These are phyloP conservation scores for Eugnorisma glareosa DNA, from an alignment of 2,888 invertebrate species.

Conservation along the genomic window DNA sequence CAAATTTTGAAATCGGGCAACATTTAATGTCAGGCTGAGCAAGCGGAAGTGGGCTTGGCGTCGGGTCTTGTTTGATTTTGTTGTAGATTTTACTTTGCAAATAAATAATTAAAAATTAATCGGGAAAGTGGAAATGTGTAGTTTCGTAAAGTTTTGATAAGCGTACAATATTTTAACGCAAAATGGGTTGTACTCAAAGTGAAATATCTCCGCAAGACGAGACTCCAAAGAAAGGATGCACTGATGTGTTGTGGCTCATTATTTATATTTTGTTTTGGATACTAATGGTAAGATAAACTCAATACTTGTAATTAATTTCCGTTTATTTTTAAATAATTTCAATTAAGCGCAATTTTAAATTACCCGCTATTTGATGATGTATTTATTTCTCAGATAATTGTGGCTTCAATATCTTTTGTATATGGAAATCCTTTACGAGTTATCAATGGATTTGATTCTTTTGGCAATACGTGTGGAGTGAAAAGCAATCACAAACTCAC, in stretches of 20 bases:
- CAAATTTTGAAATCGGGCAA: not conserved
- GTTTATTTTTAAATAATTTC: not conserved
- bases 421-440: constrained; percentile 96
- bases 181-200: constrained; percentile 93
- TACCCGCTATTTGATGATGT: not conserved
- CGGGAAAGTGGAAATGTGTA: constrained; percentile 30
- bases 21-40: not conserved
- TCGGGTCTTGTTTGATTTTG: constrained; percentile 20
- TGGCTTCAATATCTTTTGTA: constrained; percentile 96
- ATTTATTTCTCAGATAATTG: constrained; percentile 90
- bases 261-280: constrained; percentile 95
- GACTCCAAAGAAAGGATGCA: constrained; percentile 93
- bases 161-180: not conserved
- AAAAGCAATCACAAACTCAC: constrained; percentile 94
- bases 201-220: constrained; percentile 92
- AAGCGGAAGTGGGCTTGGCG: constrained; percentile 1
- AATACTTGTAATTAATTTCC: not conserved
- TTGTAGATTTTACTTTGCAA: not conserved
- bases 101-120: not conserved
- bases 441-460: constrained; percentile 97
- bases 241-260: constrained; percentile 95
- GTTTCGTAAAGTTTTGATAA: not conserved
- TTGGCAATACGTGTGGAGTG: constrained; percentile 98
- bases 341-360: too few species aligned
- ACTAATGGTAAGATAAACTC: constrained; percentile 92